phyloP scores from a whole-genome alignment of 2,888 invertebrate genomes.

The Heptascelio sp. region DNA sequence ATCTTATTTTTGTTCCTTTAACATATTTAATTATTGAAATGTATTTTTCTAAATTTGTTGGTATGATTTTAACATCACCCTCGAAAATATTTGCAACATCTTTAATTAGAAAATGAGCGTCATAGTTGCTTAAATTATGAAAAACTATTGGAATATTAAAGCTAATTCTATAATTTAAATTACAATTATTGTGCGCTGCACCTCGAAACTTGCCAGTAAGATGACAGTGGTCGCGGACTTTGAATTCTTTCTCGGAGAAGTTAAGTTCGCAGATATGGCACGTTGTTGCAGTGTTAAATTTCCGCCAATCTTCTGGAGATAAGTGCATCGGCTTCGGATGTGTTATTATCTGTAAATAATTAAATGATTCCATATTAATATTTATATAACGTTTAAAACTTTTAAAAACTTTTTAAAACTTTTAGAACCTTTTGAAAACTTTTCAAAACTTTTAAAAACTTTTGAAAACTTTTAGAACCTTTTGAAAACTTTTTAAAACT shows the following conservation, averaged over 20 bases:
- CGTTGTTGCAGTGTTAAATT: not conserved
- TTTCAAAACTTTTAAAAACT: too few species aligned
- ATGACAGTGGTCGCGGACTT: constrained; percentile 30
- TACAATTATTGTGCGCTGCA: constrained; percentile 65
- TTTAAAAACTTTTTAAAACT: too few species aligned
- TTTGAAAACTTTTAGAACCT: too few species aligned
- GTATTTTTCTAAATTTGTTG: constrained; percentile 78
- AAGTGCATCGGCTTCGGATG: constrained; percentile 10
- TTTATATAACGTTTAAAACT: too few species aligned
- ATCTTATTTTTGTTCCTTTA: constrained; percentile 4
- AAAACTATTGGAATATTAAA: constrained; percentile 67
- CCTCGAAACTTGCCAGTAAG: constrained; percentile 56
- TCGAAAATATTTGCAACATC: constrained; percentile 39
- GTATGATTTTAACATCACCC: constrained; percentile 72
- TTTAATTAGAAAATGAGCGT: constrained; percentile 44
- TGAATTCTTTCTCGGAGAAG: constrained; percentile 3
- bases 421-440: too few species aligned
- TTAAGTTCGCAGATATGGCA: constrained; percentile 41
- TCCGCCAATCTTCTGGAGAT: not conserved
- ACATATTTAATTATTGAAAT: constrained; percentile 58
- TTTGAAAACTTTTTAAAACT: too few species aligned
- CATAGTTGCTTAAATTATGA: constrained; percentile 72
- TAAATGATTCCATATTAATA: not conserved
- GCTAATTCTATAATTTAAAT: constrained; percentile 61
- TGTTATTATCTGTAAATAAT: not conserved